Evolutionary conservation across 2,797 vertebrate genomes (phyloP).

Genomic region (Oceanodroma leucorhoa): DNA sequence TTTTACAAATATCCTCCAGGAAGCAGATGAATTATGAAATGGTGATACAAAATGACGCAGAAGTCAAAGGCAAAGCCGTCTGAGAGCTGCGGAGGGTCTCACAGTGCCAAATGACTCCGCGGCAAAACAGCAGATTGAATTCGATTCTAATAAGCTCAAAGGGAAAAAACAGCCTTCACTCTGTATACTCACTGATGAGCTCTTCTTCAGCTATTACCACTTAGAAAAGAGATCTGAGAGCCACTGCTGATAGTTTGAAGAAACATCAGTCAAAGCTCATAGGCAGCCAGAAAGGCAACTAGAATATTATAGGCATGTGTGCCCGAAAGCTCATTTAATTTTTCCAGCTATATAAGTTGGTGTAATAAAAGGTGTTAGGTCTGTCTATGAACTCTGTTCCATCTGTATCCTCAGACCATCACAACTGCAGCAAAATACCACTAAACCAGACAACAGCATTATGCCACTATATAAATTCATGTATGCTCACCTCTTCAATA

Average conservation of each 20-base stretch:
- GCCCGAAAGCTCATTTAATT: slow-evolving; percentile 31
- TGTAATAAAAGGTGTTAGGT: background rate
- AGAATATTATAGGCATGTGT: background rate
- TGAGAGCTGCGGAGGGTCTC: background rate
- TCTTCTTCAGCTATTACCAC: slow-evolving; percentile 26
- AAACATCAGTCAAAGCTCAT: slow-evolving; percentile 39
- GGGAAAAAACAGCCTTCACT: background rate
- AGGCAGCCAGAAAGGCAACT: slow-evolving; percentile 20
- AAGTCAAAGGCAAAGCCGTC: background rate
- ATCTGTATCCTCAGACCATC: background rate
- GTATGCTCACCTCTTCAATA: background rate
- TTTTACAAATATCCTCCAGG: background rate
- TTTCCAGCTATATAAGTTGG: background rate
- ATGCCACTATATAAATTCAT: background rate
- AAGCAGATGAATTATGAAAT: background rate
- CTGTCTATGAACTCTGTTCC: background rate
- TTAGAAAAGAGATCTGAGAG: slow-evolving; percentile 39
- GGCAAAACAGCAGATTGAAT: background rate
- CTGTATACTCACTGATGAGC: background rate
- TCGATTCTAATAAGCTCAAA: background rate
- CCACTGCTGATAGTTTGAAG: slow-evolving; percentile 42
- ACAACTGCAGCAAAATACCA: background rate
- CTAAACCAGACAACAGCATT: background rate
- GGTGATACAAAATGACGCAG: background rate
- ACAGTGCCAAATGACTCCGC: background rate